Evolutionary conservation across 2,888 invertebrate genomes (phyloP).

Genomic region (Apamea sordens): DNA sequence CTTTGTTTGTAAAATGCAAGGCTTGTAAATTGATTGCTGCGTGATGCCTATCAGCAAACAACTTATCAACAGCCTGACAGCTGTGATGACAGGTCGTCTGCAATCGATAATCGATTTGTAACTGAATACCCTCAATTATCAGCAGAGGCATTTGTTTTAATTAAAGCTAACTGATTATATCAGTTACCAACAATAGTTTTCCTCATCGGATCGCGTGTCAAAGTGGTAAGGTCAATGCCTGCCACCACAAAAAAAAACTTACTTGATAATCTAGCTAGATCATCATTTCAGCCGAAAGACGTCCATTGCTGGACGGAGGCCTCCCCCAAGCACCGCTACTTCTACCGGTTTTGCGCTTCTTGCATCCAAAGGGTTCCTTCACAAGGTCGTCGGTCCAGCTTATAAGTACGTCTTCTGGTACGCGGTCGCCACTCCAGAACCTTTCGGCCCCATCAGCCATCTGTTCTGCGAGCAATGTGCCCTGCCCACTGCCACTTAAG

Average conservation of each 20-base stretch:
- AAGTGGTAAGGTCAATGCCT: slow-evolving; percentile 26
- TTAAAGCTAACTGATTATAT: slow-evolving; percentile 19
- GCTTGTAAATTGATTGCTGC: too few relatives aligned
- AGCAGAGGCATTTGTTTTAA: slow-evolving; percentile 7
- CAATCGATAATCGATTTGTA: slow-evolving; percentile 33
- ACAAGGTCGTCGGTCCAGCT: too few relatives aligned
- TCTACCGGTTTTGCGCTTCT: too few relatives aligned
- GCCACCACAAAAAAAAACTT: slow-evolving; percentile 4
- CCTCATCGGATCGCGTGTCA: slow-evolving; percentile 31
- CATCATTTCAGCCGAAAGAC: too few relatives aligned
- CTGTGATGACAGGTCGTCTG: slow-evolving; percentile 32
- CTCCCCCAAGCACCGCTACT: too few relatives aligned
- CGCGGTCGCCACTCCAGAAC: too few relatives aligned
- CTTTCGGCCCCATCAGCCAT: too few relatives aligned
- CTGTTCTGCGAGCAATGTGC: too few relatives aligned
- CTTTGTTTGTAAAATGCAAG: background rate
- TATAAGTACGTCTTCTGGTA: too few relatives aligned
- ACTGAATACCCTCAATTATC: slow-evolving; percentile 24
- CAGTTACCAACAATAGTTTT: slow-evolving; percentile 28
- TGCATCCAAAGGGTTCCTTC: too few relatives aligned
- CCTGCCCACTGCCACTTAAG: too few relatives aligned
- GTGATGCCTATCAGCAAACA: background rate
- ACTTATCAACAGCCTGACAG: background rate
- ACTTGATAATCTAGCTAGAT: background rate
- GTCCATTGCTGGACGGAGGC: too few relatives aligned